These are phyloP conservation scores for Taxidea taxus DNA, from an alignment of 2,113 vertebrate species.

Conservation along the genomic window DNA sequence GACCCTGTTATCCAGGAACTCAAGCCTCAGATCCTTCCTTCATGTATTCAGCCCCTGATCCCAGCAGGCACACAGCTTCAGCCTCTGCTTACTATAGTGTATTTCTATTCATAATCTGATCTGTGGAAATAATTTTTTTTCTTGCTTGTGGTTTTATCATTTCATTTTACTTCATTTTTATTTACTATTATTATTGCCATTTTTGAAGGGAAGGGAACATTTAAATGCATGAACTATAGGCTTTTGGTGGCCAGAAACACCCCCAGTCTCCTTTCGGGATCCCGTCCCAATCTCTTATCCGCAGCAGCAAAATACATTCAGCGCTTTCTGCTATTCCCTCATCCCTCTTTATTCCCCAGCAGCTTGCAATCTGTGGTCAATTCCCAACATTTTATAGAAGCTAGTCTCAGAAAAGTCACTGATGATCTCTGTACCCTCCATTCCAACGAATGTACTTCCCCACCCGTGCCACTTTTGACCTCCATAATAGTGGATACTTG, in stretches of 20 bases:
- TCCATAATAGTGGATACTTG: not conserved
- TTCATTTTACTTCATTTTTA: not conserved
- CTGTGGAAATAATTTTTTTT: not conserved
- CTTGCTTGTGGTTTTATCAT: not conserved
- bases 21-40: not conserved
- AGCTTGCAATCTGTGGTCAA: not conserved
- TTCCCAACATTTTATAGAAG: not conserved
- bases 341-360: not conserved
- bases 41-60: not conserved
- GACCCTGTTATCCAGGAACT: not conserved
- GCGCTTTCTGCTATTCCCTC: not conserved
- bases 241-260: not conserved
- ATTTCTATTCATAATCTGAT: not conserved
- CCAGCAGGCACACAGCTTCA: not conserved
- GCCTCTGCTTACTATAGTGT: not conserved
- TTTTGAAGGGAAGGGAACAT: not conserved
- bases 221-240: not conserved
- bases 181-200: not conserved
- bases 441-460: not conserved
- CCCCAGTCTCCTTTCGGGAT: not conserved
- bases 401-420: not conserved
- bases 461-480: not conserved
- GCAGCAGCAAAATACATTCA: not conserved
- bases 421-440: not conserved
- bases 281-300: not conserved